A percentile compares a stretch with the other conserved stretches of the same genome.
Evolutionary conservation across 2,888 invertebrate genomes (phyloP).

Genomic region (Synanthedon tipuliformis): DNA sequence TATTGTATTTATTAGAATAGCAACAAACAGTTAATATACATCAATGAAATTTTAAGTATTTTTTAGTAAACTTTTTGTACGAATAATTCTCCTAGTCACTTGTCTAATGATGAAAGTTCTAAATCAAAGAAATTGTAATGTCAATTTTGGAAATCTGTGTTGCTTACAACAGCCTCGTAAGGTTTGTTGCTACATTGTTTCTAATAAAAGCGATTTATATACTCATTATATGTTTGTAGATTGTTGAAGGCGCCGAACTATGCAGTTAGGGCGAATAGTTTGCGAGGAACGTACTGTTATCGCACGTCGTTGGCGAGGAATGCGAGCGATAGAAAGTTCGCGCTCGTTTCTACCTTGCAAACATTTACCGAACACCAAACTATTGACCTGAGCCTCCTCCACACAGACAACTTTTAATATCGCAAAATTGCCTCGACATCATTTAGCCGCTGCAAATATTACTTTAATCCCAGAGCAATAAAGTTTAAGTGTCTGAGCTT

Average conservation of each 20-base stretch:
- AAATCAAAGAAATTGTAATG: too few species aligned
- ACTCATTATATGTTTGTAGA: background rate
- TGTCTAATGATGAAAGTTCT: too few species aligned
- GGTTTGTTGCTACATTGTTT: background rate
- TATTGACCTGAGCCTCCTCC: conserved; percentile 38
- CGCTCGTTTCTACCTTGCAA: conserved; percentile 44
- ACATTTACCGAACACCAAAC: conserved; percentile 20
- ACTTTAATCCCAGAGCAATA: conserved; percentile 68
- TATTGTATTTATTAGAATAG: too few species aligned
- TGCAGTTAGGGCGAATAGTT: conserved; percentile 45
- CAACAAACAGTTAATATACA: too few species aligned
- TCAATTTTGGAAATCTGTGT: too few species aligned
- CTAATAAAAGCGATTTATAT: background rate
- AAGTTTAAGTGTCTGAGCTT: conserved; percentile 69
- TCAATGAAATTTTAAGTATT: too few species aligned
- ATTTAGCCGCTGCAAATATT: conserved; percentile 68
- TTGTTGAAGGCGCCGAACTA: conserved; percentile 21
- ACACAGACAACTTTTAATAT: conserved; percentile 65
- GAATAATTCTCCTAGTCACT: too few species aligned
- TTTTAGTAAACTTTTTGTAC: too few species aligned
- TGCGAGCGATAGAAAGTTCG: conserved; percentile 50
- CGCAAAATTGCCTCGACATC: conserved; percentile 63
- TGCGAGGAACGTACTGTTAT: conserved; percentile 52
- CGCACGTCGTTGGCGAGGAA: conserved; percentile 49
- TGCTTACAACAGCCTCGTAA: too few species aligned